Base-by-base conservation (phyloP, 1,140 invertebrate species). In the Sycobia sp. region DNA sequence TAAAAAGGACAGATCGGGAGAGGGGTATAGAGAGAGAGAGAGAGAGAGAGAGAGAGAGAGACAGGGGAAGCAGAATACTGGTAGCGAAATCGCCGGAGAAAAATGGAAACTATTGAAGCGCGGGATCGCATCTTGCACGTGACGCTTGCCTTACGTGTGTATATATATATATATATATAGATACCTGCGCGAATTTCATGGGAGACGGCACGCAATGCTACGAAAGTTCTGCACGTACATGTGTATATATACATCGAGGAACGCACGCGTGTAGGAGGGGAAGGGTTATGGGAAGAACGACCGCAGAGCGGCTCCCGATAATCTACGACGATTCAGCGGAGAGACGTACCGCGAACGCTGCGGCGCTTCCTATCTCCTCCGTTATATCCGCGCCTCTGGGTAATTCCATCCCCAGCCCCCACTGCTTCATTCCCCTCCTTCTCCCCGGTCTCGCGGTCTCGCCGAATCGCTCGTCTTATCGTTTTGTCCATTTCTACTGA, bases 311-410 rank as follows among this genome's bases (percentile, higher is more conserved):
- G 29, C 25, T 34, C 47, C 23, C 47, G 47, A 50, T 50, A 50
- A 50, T 50, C 47, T 50, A 50, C 47, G 27, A 23, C 44, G 44
- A 27, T 47, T 27, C 44, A 27, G n/a, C 29, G 27, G 47, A 11
- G 5, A 4, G 29, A 50, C 47, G n/a, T 34, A 50, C 29, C 29
- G 29, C 47, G 22, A n/a, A 47, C 44, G 13, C 47, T 3, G 47
- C 4, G 29, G 5, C 25, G 34, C 23, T 50, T 50, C 27, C 44
- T 51, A 49, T 44, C 18, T 38, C 13, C n/a, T n/a, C 4, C 18
- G 11, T 38, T 32, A 18, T 20, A 22, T 11, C 47, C 34, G 5
- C 20, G 44, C 41, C 3, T 18, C 16, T 4, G 16, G 4, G 4
- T 5, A 2, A 22, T 5, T 20, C 41, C 18, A 4, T 7, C 18